phyloP scores from a whole-genome alignment of 2,888 invertebrate species.

The Idaea dimidiata region DNA sequence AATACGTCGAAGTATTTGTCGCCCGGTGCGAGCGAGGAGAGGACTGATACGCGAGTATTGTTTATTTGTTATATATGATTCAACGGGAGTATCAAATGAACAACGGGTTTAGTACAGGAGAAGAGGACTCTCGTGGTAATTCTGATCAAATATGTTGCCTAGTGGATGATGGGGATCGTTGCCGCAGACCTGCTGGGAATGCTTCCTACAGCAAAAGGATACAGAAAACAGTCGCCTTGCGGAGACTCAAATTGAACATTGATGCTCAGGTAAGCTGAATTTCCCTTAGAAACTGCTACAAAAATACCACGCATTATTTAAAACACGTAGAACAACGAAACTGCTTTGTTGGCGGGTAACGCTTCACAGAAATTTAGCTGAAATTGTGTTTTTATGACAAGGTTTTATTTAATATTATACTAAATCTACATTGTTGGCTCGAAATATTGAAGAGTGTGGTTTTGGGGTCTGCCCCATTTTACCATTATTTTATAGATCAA shows the following conservation, averaged over 20 bases:
- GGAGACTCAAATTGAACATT: slow-evolving; percentile 92
- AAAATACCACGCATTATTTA: neutral
- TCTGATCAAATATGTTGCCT: slow-evolving; percentile 96
- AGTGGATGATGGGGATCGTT: slow-evolving; percentile 93
- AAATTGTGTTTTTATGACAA: neutral
- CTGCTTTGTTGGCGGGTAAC: neutral
- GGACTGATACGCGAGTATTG: slow-evolving; percentile 53
- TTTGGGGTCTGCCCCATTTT: neutral
- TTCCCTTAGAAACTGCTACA: neutral
- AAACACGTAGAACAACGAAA: neutral
- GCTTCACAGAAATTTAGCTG: neutral
- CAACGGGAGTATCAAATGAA: slow-evolving; percentile 83
- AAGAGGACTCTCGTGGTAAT: slow-evolving; percentile 93
- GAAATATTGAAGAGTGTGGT: neutral
- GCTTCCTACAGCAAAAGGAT: slow-evolving; percentile 98
- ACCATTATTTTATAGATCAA: no score
- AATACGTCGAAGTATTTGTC: slow-evolving; percentile 66
- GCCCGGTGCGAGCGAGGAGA: slow-evolving; percentile 61
- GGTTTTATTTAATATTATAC: neutral
- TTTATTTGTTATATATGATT: slow-evolving; percentile 77
- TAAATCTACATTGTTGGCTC: neutral
- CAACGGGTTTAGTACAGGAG: slow-evolving; percentile 95
- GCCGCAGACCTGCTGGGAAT: slow-evolving; percentile 93
- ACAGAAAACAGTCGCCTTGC: slow-evolving; percentile 96
- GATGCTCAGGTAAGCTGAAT: slow-evolving; percentile 80